Conservation (phyloP, 2,888 invertebrate genomes). For the Priocnemis perturbator region DNA sequence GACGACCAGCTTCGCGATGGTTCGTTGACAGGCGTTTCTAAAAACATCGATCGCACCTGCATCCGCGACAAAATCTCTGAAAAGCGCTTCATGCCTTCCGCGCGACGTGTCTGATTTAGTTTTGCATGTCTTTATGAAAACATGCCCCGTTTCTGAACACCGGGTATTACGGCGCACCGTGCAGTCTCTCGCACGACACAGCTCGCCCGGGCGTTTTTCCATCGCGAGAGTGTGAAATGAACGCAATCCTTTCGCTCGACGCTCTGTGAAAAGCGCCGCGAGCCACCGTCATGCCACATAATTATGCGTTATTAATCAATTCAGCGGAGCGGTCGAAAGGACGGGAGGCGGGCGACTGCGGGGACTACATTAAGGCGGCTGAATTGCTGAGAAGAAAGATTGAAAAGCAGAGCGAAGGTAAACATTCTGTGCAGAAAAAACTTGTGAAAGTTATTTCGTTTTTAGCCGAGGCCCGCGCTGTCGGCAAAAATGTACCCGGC, state of each 20-base stretch:
- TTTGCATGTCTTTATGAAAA: no score
- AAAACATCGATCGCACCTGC: neutral
- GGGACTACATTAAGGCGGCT: constrained; percentile 58
- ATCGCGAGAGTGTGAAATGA: neutral
- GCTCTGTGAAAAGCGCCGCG: neutral
- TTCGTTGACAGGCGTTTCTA: constrained; percentile 14
- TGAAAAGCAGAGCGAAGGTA: constrained; percentile 59
- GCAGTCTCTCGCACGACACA: no score
- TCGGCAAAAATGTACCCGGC: no score
- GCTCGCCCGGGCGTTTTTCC: no score
- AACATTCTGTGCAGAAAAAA: constrained; percentile 25
- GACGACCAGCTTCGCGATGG: constrained; percentile 12
- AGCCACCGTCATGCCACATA: no score
- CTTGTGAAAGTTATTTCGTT: constrained; percentile 12
- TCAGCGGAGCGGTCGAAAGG: constrained; percentile 25
- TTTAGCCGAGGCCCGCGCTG: neutral
- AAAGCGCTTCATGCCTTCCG: no score
- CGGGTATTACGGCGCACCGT: no score
- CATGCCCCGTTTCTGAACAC: no score
- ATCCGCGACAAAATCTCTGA: no score
- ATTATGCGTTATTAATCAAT: constrained; percentile 12
- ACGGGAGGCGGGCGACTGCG: constrained; percentile 35
- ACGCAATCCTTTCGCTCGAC: no score
- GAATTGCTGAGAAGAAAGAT: constrained; percentile 56
- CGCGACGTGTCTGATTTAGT: no score